These are phyloP conservation scores for Vollenhovia emeryi DNA, from an alignment of 1,140 invertebrate genomes.

Conservation along the genomic window DNA sequence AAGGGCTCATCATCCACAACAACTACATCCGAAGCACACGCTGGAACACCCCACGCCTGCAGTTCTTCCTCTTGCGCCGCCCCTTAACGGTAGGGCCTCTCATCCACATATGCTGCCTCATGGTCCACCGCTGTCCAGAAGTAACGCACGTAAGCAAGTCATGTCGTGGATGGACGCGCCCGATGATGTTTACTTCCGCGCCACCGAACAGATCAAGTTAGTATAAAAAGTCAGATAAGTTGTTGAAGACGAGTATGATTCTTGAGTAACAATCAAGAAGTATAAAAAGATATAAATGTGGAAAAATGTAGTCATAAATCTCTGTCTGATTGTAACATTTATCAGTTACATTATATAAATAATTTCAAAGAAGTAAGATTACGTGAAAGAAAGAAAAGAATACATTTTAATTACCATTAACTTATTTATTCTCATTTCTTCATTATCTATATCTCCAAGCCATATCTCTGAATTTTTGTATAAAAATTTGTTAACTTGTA, in stretches of 20 bases:
- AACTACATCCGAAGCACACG: slow-evolving; percentile 78
- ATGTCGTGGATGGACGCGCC: slow-evolving; percentile 99
- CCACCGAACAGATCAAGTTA: slow-evolving; percentile 95
- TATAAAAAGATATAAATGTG: not conserved
- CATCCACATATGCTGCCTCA: slow-evolving; percentile 79
- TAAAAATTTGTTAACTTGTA: too few species aligned
- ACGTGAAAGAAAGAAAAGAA: not conserved
- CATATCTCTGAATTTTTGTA: not conserved
- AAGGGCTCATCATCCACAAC: slow-evolving; percentile 88
- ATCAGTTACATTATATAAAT: not conserved
- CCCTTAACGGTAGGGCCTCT: slow-evolving; percentile 81
- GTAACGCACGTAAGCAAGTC: slow-evolving; percentile 93
- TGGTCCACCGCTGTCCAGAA: slow-evolving; percentile 86
- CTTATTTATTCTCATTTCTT: not conserved
- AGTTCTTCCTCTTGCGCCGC: slow-evolving; percentile 79
- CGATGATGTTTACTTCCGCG: slow-evolving; percentile 98
- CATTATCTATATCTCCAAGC: not conserved
- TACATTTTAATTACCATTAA: too few species aligned
- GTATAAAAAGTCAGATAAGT: slow-evolving; percentile 76
- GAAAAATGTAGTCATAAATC: not conserved
- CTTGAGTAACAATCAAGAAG: not conserved
- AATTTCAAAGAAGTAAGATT: not conserved
- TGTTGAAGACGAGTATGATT: not conserved
- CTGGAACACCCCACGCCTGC: slow-evolving; percentile 78
- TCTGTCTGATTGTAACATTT: not conserved